Base-by-base conservation (phyloP, 35 echinoderm and acorn worm species). In the Eucidaris tribuloides region DNA sequence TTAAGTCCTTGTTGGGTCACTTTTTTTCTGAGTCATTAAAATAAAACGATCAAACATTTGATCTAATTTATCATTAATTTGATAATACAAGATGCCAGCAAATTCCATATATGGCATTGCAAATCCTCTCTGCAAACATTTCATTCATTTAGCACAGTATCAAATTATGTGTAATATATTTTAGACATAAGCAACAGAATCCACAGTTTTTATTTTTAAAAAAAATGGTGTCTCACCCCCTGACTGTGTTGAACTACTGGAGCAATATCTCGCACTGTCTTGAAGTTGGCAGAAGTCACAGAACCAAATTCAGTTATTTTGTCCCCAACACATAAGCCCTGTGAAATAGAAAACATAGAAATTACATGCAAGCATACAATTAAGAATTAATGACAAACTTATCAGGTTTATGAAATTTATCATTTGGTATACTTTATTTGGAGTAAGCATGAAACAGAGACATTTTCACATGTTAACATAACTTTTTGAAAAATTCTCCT, bases 271-370 rank as follows among this genome's bases (percentile, higher is more conserved):
- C 68, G 78, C 23, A 95, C 23, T 20, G 71, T 80, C 64, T 79
- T 85, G 44, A 95, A 95, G 58, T 95, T 95, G 3, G 71, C 56
- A 5, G 74, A 74, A 7, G 42, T n/a, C 15, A 95, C 79, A 15
- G 87, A 90, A 6, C 92, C 92, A 95, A 95, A 95, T 39, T 84
- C 82, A 28, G 81, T 66, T n/a, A 95, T 78, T 57, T 76, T 74
- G 74, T 95, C 92, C 23, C 87, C 87, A 46, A 90, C 83, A 14
- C 43, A 50, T 19, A 95, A 55, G 25, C 87, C 92, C 92, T 95
- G 81, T 45, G 31, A 34, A 36, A 25, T 7, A 82, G 59, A 82
- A 65, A 2, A 62, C 13, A 18, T 15, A 40, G 2, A 84, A 77
- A 25, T 46, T 77, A 22, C 25, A 64, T 29, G 24, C 36, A 31